phyloP scores from a whole-genome alignment of 2,888 invertebrate species.

The Cerastis rubricosa region DNA sequence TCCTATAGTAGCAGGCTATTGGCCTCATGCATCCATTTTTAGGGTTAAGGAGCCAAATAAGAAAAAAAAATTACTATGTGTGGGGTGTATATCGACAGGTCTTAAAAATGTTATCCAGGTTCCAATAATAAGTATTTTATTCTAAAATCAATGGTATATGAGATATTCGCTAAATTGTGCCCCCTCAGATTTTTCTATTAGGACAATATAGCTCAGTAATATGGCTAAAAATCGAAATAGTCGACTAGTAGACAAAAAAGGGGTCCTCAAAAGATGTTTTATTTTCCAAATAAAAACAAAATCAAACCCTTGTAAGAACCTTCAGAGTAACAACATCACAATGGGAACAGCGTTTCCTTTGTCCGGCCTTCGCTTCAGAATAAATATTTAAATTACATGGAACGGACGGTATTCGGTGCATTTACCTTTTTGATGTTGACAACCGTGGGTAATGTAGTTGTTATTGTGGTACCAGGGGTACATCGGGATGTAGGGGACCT shows the following conservation, averaged over 20 bases:
- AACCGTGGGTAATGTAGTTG: conserved; percentile 22
- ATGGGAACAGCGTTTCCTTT: conserved; percentile 17
- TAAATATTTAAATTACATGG: conserved; percentile 46
- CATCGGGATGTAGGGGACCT: background rate
- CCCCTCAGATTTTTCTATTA: no score
- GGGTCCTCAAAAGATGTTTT: background rate
- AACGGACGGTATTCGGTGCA: conserved; percentile 11
- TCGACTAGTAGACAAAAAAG: background rate
- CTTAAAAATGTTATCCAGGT: background rate
- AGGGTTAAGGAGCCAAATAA: background rate
- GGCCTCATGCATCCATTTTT: background rate
- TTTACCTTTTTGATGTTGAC: conserved; percentile 27
- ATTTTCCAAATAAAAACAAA: background rate
- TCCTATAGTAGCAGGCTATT: background rate
- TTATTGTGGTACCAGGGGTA: background rate
- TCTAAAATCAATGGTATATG: background rate
- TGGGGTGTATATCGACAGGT: no score
- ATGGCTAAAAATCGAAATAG: background rate
- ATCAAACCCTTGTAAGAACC: conserved; percentile 11
- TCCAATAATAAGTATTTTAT: no score
- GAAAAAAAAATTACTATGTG: background rate
- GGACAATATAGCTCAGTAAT: no score
- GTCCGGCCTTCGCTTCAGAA: conserved; percentile 24
- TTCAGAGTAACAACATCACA: conserved; percentile 14
- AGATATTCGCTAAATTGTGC: background rate